Evolutionary conservation across 1,140 invertebrate species (phyloP), one percentile per base, ranked within the genome.

Genomic region (Drosophila sucinea): DNA sequence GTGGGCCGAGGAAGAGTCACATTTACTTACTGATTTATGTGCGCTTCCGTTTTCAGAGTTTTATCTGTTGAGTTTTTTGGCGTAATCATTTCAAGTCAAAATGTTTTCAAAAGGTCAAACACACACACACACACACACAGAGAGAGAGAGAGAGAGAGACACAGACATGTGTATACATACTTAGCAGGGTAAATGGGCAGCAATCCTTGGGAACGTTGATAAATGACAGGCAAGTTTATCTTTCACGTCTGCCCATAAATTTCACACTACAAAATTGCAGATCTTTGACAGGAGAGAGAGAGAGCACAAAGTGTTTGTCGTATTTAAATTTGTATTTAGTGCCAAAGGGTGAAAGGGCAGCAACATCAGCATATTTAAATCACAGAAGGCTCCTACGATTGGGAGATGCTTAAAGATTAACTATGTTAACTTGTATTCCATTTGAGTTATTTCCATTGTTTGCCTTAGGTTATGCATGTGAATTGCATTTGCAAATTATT

Each of bases 21-120:
- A 89, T 89, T 87, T 89, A 73, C 77, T 74, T 84, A 89, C 85
- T 87, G 84, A 89, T 87, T 87, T 87, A 87, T 89, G 84, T 67
- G 74, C 73, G 73, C 80, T 81, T 84, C 81, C 84, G 67, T 77
- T 81, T 73, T 72, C 74, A 56, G 73, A 68, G 70, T 62, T 87
- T 87, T 89, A 87, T 87, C 84, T 87, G 80, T 81, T 90, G 81
- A 87, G 70, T 89, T 90, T 84, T 58, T 90, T 69, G 84, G 81
- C 84, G 84, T 89, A 87, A 87, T 87, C 84, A 87, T 87, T 87
- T 84, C 73, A 77, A 87, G 73, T 87, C 77, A 87, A 87, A 87
- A 84, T 74, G 73, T 87, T 87, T 81, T 84, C 66, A 64, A 70
- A 70, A 80, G 73, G 79, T 33, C 60, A 60, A 63, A 60, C 27